Evolutionary conservation across 2,797 vertebrate genomes (phyloP).

Genomic region (Ctenopoma multispine): DNA sequence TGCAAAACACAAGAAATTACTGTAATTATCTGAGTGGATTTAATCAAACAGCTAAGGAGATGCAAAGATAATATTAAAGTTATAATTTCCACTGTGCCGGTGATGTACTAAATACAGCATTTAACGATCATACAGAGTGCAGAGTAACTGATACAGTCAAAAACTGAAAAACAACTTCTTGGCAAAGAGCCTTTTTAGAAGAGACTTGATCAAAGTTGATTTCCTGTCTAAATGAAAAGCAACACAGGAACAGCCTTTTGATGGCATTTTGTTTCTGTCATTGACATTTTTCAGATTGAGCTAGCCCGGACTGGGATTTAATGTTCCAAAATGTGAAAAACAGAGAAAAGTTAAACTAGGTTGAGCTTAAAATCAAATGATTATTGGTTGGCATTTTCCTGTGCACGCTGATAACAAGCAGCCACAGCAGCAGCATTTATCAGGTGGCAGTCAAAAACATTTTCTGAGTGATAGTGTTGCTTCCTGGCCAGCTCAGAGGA

Average conservation of each 20-base stretch:
- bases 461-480: conserved; percentile 41
- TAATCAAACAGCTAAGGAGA: neutral
- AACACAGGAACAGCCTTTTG: conserved; percentile 7
- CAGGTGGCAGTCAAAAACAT: conserved; percentile 46
- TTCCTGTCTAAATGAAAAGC: neutral
- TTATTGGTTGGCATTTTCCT: neutral
- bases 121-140: neutral
- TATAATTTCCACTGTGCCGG: neutral
- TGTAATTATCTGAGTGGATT: conserved; percentile 1
- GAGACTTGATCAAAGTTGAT: neutral
- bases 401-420: neutral
- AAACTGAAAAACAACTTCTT: neutral
- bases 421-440: conserved; percentile 33
- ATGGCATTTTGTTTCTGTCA: neutral
- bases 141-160: neutral
- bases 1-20: neutral
- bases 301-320: neutral
- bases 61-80: neutral
- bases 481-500: conserved; percentile 10
- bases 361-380: neutral
- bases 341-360: neutral
- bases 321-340: neutral
- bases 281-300: conserved; percentile 19
- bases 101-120: neutral
- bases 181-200: neutral